Conservation (phyloP, 64 coral and sea anemone species). For the Actinia equina region DNA sequence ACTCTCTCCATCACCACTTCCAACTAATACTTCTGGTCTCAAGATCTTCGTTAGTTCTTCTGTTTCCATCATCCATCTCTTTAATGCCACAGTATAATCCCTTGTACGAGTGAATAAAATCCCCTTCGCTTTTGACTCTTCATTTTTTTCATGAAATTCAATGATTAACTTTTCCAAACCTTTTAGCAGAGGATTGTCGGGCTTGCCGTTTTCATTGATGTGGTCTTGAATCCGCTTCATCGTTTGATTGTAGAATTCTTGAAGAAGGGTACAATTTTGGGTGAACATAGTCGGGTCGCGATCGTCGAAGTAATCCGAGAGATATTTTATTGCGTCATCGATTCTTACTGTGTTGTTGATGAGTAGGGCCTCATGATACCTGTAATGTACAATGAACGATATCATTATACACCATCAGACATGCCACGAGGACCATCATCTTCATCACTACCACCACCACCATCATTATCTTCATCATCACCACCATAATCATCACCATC, state of each 20-base stretch:
- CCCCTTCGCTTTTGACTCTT: conserved; percentile 18
- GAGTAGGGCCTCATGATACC: conserved; percentile 61
- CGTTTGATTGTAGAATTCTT: conserved; percentile 26
- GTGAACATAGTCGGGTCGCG: conserved; percentile 59
- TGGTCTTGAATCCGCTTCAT: neutral
- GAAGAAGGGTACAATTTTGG: conserved; percentile 27
- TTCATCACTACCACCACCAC: neutral
- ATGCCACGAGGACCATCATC: neutral
- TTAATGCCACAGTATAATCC: conserved; percentile 38
- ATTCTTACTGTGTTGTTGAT: conserved; percentile 63
- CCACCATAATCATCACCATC: neutral
- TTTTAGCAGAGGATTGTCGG: conserved; percentile 50
- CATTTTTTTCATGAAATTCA: neutral
- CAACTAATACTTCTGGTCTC: conserved; percentile 33
- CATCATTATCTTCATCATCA: neutral
- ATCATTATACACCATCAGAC: neutral
- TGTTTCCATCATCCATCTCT: conserved; percentile 37
- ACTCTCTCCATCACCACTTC: conserved; percentile 18
- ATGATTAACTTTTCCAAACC: conserved; percentile 52
- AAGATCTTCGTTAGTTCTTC: conserved; percentile 12
- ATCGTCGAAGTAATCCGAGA: conserved; percentile 58
- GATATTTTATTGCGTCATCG: conserved; percentile 61
- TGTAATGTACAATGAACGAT: neutral
- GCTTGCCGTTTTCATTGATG: neutral
- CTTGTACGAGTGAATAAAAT: conserved; percentile 47